Base-by-base conservation (phyloP, 2,888 invertebrate genomes). In the Brenthis daphne region DNA sequence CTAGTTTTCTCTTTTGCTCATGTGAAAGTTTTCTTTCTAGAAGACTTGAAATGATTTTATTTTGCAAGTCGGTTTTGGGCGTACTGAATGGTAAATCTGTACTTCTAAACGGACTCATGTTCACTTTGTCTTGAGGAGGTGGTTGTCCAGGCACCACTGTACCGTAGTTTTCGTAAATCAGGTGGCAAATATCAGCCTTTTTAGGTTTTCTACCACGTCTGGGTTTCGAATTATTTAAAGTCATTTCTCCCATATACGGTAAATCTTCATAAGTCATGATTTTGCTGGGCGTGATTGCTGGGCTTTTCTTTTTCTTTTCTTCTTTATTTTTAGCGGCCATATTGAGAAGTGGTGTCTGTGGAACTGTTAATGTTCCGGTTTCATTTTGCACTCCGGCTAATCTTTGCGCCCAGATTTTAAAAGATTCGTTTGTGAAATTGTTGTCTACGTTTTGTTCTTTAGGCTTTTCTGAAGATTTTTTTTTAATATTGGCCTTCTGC, bases 201-300 rank as follows among this genome's bases (percentile, higher is more conserved):
- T 98, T 98, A 0, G 98, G 98, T 81, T 98, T 98, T 20, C 98
- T 93, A 0, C 98, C 98, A 72, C 98, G 93, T 51, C 97, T 89
- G 0, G 98, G 98, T 77, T 97, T 96, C 14, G 96, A 96, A 85
- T 98, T 97, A 81, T 97, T 97, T 66, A 98, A 86, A 0, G 97
- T 97, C 93, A 98, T 97, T 84, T 98, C 98, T 0, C 98, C 98
- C 97, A 98, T 98, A 86, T 97, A 98, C 0, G 98, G 98, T 57
- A 98, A 88, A 80, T 98, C 97, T 57, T 96, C 95, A 81, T 96
- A 97, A 57, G 96, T 96, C 76, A 96, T 94, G 37, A 95, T 93
- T 71, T 90, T 85, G 79, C 88, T 86, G 72, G 93, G 79, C 67
- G 90, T 84, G 72, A 90, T 88, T 5, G 89, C 87, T n/a, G 89